Base-by-base conservation (phyloP, 2,113 vertebrate species). In the Dipodomys spectabilis region DNA sequence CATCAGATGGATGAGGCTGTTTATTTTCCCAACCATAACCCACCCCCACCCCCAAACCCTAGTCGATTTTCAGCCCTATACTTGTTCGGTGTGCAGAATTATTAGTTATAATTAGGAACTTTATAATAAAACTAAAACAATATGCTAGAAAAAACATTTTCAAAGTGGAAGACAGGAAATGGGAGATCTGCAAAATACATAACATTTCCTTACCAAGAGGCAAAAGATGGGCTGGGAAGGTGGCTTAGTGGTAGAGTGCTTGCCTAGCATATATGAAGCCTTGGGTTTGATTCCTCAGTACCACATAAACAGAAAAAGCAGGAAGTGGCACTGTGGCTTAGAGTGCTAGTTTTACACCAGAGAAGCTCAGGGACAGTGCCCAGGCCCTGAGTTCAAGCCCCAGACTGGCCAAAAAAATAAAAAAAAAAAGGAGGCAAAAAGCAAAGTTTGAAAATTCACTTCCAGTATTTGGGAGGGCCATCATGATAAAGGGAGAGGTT, bases 131-230 rank as follows among this genome's bases (percentile, higher is more conserved):
- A 57, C 53, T 57, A 57, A 13, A 86, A 87, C 39, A 45, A 30
- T 49, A 87, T 23, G 15, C 20, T 44, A 49, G 15, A 27, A 80
- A 86, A 95, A 73, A 73, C 72, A n/a, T 35, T 82, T 91, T 84
- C n/a, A 57, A 94, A 83, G 23, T 53, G 22, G n/a, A 91, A 94
- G 69, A 73, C 64, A 49, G 67, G 84, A 91, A 75, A 71, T 27
- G 35, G 49, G 67, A 88, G n/a, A 53, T 60, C 72, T 68, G 4
- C 15, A 13, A 87, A 71, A 90, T 2, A 68, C 1, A 12, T 15
- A 81, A 12, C 45, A 81, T 69, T 77, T 91, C 88, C 44, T 74
- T 57, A 57, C 4, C 62, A 25, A 49, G 49, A 49, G 49, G 49
- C 12, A 49, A 49, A 49, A 49, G 49, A 49, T 49, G 49, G 49